Base-by-base conservation (phyloP, 1,140 invertebrate species). In the Saccostrea cuccullata region DNA sequence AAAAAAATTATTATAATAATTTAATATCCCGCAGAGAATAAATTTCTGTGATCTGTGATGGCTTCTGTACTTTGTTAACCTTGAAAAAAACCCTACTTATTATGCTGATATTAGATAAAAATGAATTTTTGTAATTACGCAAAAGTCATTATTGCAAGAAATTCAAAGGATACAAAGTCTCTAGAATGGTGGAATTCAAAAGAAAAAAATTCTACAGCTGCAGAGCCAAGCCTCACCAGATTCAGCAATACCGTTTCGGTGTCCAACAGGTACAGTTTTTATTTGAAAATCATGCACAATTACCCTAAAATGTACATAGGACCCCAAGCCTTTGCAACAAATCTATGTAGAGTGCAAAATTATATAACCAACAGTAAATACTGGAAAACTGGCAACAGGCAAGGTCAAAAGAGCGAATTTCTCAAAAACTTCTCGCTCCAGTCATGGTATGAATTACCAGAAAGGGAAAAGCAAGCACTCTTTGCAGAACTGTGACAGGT, bases 61-160 rank as follows among this genome's bases (percentile, higher is more conserved):
- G 47, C 47, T 47, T 9, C 47, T 47, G 47, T 47, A 36, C 30
- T 36, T 47, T 47, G 47, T 47, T 47, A 47, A 47, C 47, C 47
- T 47, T 47, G 47, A 47, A 47, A 47, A 47, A 47, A 36, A 36
- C 0, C 30, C 30, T 36, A 36, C 30, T 36, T 36, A 36, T 36
- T 47, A 47, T 47, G 9, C 47, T 47, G 47, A 8, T 47, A 47
- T 47, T 6, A 47, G 47, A 47, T 9, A 30, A 73, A 23, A 23
- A 87, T 87, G 86, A 87, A 87, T 64, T 87, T 60, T 23, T 87
- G 82, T 40, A 87, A 87, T 87, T 87, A 83, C 60, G 77, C 86
- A 5, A 87, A 87, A 47, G 86, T 87, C 30, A 83, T 84, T 12
- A 83, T 87, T 64, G 55, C 55, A 5, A 58, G 86, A n/a, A 36